phyloP scores from a whole-genome alignment of 2,888 invertebrate species.

The Coelinius sp. region DNA sequence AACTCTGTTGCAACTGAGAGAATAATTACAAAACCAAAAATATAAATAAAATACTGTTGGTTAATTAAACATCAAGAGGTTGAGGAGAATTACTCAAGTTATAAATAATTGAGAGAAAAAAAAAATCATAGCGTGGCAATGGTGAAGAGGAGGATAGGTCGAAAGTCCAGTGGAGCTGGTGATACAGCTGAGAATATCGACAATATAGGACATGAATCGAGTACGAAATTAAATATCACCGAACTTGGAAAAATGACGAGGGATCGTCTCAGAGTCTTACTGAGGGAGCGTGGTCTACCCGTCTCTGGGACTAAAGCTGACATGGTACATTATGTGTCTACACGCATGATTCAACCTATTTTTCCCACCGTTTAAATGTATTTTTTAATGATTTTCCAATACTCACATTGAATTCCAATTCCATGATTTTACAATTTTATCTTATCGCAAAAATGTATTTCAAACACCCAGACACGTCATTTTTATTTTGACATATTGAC shows the following conservation, averaged over 20 bases:
- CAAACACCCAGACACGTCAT: neutral
- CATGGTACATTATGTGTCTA: constrained; percentile 57
- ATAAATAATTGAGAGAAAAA: neutral
- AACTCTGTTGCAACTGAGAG: neutral
- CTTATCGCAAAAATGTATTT: neutral
- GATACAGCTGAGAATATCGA: constrained; percentile 51
- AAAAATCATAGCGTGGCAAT: constrained; percentile 45
- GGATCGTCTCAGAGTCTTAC: constrained; percentile 62
- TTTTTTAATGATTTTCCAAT: constrained; percentile 4
- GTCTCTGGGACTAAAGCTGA: constrained; percentile 61
- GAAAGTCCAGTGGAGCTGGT: constrained; percentile 58
- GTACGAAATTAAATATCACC: constrained; percentile 54
- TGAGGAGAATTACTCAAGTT: neutral
- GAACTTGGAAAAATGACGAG: constrained; percentile 60
- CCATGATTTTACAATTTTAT: too few species aligned
- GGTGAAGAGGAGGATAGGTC: constrained; percentile 61
- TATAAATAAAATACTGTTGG: neutral
- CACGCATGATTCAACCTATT: constrained; percentile 22
- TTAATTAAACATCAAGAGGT: neutral
- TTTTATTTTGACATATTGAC: neutral
- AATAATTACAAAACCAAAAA: neutral
- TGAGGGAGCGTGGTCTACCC: constrained; percentile 63
- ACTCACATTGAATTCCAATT: neutral
- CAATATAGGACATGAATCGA: constrained; percentile 53
- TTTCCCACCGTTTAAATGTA: constrained; percentile 32